Percentiles rank a stretch among this genome's conserved stretches.
phyloP scores from a whole-genome alignment of 2,888 invertebrate species.

The Morinoia aosen region DNA sequence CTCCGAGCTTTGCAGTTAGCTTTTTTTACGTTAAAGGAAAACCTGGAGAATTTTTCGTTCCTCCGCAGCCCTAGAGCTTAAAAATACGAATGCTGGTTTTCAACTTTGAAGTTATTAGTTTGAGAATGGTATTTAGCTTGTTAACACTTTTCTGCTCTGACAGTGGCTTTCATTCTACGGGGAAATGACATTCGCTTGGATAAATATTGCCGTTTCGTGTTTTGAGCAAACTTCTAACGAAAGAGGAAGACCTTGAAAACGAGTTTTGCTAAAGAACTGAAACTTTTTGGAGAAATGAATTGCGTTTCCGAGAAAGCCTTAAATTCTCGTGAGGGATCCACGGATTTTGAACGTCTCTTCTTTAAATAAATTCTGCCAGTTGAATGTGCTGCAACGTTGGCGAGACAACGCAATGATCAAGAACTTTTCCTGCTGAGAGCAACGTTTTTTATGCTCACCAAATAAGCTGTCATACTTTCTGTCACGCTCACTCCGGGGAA shows the following conservation, averaged over 20 bases:
- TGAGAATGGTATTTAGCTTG: not conserved
- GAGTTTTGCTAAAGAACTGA: not conserved
- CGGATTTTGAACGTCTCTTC: conserved; percentile 2
- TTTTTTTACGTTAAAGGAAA: not conserved
- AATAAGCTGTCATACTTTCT: not conserved
- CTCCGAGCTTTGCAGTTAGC: not conserved
- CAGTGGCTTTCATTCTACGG: not conserved
- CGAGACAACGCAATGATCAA: conserved; percentile 3
- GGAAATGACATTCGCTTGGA: not conserved
- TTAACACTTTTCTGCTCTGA: not conserved
- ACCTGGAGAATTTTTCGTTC: not conserved
- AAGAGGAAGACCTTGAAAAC: not conserved
- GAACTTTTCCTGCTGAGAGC: not conserved
- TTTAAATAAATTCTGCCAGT: not conserved
- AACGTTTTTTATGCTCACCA: not conserved
- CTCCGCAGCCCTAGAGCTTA: not conserved
- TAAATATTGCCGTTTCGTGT: not conserved
- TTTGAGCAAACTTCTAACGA: not conserved
- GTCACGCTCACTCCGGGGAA: not conserved
- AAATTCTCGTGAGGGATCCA: not conserved
- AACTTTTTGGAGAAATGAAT: not conserved
- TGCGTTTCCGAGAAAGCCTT: not conserved
- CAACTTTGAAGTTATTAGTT: not conserved
- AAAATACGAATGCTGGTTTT: not conserved
- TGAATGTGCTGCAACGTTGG: not conserved